Conservation (phyloP, 2,113 vertebrate species). For the Panthera tigris region DNA sequence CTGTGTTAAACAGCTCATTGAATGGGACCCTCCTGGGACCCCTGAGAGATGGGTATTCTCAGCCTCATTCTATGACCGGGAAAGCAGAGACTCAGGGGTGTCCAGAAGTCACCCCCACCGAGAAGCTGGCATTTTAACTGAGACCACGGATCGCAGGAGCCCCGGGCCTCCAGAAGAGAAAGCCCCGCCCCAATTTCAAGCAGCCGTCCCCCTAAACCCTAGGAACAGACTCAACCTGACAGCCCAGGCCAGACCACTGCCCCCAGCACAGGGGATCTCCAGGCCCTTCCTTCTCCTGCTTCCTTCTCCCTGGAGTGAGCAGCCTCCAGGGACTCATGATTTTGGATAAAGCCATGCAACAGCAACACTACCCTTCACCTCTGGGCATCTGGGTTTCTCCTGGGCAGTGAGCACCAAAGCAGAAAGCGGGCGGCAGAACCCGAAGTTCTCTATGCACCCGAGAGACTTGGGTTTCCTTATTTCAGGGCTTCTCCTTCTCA, state of each 20-base stretch:
- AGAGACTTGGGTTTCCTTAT: no score
- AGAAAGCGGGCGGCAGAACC: rapidly evolving
- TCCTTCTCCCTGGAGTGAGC: not conserved
- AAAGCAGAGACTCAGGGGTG: not conserved
- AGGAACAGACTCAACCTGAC: not conserved
- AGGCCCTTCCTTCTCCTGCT: not conserved
- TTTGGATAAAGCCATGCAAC: not conserved
- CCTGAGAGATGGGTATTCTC: not conserved
- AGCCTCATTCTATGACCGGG: not conserved
- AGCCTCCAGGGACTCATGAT: not conserved
- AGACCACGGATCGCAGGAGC: not conserved
- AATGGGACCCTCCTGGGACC: rapidly evolving
- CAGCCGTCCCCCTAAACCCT: not conserved
- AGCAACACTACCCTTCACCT: not conserved
- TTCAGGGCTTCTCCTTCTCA: not conserved
- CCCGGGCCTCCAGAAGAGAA: not conserved
- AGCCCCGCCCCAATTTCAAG: not conserved
- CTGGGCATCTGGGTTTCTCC: not conserved
- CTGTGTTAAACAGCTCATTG: rapidly evolving
- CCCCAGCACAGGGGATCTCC: no score
- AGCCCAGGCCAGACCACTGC: not conserved
- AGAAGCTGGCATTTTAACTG: not conserved
- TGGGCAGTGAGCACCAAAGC: not conserved
- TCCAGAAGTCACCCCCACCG: not conserved
- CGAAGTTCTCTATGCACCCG: rapidly evolving